Evolutionary conservation across 92 coral and sea anemone species (phyloP), one percentile per base, ranked within the genome.

Genomic region (Palythoa heliodiscus): DNA sequence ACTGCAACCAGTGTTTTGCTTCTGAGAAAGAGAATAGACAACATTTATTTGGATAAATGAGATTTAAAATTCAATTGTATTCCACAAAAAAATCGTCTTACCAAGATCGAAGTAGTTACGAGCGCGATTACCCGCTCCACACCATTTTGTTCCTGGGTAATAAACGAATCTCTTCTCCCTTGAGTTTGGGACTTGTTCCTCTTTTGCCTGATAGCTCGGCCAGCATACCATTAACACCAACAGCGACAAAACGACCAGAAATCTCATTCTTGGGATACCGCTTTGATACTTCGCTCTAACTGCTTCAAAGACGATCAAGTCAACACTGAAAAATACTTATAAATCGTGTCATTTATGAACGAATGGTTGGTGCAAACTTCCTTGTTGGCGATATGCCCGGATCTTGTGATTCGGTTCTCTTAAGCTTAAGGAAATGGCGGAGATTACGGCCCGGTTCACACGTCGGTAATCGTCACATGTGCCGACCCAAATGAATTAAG

Each of bases 101-200:
- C 82, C 82, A n/a, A 77, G 70, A 64, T 77, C 82, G 50, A 35
- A 48, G 57, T 57, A 77, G 9, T 54, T 19, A 2, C 70, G 70
- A 58, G 82, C 82, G 40, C 82, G 82, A 22, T 24, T 38, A 0
- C 82, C 82, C 0, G 5, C n/a, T 14, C 82, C 82, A 20, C 82
- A 77, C 82, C 82, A 57, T 37, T 77, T 77, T 77, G 82, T 77
- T 20, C 70, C 82, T 7, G 8, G 0, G 35, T 77, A 77, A 39
- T 8, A 35, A 7, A 77, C 22, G n/a, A 35, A 37, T 24, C 50
- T 58, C 66, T 77, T 58, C 25, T 77, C 82, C 70, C 16, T 64
- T 7, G 82, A 5, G 13, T 52, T 22, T 2, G 67, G 7, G 54
- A 77, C 15, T 43, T 77, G 52, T 55, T 60, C 52, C n/a, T 77